Percentiles rank a stretch among this genome's conserved stretches.
Conservation (phyloP, 2,113 vertebrate species). For the Proteles cristata region DNA sequence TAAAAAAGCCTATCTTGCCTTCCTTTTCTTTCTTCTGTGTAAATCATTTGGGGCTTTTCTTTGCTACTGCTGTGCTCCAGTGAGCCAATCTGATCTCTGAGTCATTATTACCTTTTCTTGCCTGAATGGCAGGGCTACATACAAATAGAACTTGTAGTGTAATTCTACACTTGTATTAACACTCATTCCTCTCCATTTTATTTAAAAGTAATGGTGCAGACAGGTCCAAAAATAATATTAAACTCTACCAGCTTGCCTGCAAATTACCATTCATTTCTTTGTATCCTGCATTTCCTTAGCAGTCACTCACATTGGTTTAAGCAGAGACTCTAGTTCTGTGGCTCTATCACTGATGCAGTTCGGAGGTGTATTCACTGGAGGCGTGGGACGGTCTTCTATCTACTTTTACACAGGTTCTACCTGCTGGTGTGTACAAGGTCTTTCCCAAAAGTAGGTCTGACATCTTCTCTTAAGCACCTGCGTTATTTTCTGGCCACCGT, state of each 20-base stretch:
- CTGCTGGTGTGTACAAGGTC: not conserved
- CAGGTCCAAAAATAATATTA: slow-evolving; percentile 60
- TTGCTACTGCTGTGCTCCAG: slow-evolving; percentile 57
- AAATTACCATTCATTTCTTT: slow-evolving; percentile 50
- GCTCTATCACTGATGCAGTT: not conserved
- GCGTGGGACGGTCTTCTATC: not conserved
- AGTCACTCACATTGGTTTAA: not conserved
- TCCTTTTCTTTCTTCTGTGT: slow-evolving; percentile 51
- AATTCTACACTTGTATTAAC: slow-evolving; percentile 66
- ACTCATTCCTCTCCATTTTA: slow-evolving; percentile 64
- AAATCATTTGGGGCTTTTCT: slow-evolving; percentile 66
- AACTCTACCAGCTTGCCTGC: not conserved
- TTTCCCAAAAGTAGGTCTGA: not conserved
- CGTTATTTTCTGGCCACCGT: not conserved
- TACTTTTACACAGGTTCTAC: not conserved
- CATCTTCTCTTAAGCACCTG: not conserved
- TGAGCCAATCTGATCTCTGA: slow-evolving; percentile 57
- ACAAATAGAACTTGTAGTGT: slow-evolving; percentile 65
- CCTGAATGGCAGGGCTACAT: slow-evolving; percentile 57
- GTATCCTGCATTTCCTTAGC: not conserved
- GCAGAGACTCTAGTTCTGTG: not conserved
- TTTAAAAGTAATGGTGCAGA: slow-evolving; percentile 65
- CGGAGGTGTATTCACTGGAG: not conserved
- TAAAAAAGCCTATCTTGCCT: slow-evolving; percentile 51
- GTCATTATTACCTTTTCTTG: slow-evolving; percentile 59